Conservation (phyloP, 2,113 vertebrate genomes). For the Eubucco bourcierii region DNA sequence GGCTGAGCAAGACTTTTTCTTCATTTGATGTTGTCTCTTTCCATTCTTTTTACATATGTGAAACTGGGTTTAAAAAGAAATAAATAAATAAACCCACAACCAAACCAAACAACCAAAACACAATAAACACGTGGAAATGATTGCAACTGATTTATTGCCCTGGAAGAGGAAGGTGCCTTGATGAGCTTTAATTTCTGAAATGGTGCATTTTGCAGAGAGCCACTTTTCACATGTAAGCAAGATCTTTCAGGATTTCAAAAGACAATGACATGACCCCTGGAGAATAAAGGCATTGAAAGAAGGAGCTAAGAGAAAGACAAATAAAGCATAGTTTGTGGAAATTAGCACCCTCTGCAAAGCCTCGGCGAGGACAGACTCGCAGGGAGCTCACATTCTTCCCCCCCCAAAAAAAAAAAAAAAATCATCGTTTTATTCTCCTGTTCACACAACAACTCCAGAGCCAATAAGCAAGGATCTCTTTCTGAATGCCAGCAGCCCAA, state of each 20-base stretch:
- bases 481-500: no score
- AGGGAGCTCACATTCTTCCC: background rate
- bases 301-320: conserved; percentile 53
- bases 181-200: conserved; percentile 46
- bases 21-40: background rate
- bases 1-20: background rate
- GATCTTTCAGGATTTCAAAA: conserved; percentile 65
- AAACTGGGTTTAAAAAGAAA: background rate
- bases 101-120: background rate
- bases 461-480: background rate
- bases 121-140: background rate
- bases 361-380: background rate
- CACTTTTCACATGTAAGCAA: conserved; percentile 60
- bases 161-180: conserved; percentile 12
- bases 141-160: background rate
- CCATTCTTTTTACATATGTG: background rate
- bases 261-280: conserved; percentile 57
- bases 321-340: conserved; percentile 36
- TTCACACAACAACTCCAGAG: background rate
- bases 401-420: no score
- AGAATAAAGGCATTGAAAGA: conserved; percentile 64
- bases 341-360: conserved; percentile 35
- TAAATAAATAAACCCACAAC: no score
- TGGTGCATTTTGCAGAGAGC: conserved; percentile 13
- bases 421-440: background rate